Evolutionary conservation across 2,888 invertebrate genomes (phyloP).

Genomic region (Luperina testacea): DNA sequence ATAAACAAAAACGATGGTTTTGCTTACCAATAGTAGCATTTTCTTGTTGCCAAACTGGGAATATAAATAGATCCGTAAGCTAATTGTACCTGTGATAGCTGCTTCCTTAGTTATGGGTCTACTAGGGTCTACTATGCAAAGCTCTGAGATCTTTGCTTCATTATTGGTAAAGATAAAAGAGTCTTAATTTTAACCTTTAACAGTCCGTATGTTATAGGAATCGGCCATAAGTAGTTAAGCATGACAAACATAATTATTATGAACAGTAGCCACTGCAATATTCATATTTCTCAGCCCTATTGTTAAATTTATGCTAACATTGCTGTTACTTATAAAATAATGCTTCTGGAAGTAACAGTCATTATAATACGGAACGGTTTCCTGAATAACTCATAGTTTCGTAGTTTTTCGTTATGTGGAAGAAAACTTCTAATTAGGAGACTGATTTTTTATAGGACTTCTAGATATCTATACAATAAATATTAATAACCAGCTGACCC

Average conservation of each 20-base stretch:
- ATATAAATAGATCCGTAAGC: no score
- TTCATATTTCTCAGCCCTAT: neutral
- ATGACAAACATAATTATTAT: slow-evolving; percentile 3
- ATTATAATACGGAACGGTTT: neutral
- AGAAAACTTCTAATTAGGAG: neutral
- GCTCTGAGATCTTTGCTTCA: no score
- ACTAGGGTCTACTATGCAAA: no score
- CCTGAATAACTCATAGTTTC: neutral
- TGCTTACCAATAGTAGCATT: no score
- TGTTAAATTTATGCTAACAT: neutral
- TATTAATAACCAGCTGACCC: neutral
- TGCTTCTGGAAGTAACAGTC: neutral
- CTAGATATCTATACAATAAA: neutral
- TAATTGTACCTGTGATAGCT: no score
- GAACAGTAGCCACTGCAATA: neutral
- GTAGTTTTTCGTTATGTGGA: neutral
- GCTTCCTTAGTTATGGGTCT: no score
- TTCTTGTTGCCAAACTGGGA: no score
- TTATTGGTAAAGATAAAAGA: no score
- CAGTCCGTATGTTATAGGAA: no score
- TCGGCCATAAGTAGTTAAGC: slow-evolving; percentile 5
- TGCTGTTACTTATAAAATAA: neutral
- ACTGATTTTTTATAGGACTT: neutral
- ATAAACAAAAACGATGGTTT: no score
- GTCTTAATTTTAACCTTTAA: no score